A percentile compares a stretch with the other conserved stretches of the same genome.
Evolutionary conservation across 2,797 vertebrate species (phyloP).

Genomic region (Accipiter superciliosus): DNA sequence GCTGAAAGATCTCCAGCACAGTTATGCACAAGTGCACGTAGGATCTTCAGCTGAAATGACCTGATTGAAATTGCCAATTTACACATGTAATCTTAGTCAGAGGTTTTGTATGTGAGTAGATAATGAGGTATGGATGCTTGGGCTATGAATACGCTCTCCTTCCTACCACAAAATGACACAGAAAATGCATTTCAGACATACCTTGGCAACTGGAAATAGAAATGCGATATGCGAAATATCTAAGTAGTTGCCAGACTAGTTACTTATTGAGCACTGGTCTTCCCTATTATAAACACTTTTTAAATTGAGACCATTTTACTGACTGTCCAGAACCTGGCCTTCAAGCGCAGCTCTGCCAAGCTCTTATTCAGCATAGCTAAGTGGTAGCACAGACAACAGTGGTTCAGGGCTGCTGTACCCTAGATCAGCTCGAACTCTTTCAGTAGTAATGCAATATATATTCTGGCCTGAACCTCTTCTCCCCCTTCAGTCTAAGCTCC

Average conservation of each 20-base stretch:
- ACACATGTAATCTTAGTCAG: neutral
- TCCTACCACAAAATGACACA: slow-evolving; percentile 15
- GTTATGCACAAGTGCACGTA: neutral
- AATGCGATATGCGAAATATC: neutral
- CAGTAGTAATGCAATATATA: neutral
- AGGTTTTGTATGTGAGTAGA: neutral
- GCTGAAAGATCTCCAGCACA: neutral
- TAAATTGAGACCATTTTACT: neutral
- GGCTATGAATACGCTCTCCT: neutral
- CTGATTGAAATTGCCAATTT: neutral
- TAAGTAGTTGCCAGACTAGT: neutral
- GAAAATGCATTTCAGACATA: slow-evolving; percentile 26
- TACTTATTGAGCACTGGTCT: neutral
- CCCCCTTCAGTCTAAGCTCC: neutral
- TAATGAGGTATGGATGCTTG: neutral
- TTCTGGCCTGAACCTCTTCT: neutral
- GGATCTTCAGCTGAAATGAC: neutral
- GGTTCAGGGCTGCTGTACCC: neutral
- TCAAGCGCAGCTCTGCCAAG: neutral
- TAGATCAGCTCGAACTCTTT: neutral
- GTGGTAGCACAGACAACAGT: neutral
- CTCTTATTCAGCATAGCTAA: neutral
- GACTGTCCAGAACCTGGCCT: neutral
- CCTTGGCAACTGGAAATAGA: neutral
- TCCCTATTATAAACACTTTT: neutral